These are phyloP conservation scores for Pangasius sanitwongsei DNA, from an alignment of 2,797 vertebrate species.

Conservation along the genomic window DNA sequence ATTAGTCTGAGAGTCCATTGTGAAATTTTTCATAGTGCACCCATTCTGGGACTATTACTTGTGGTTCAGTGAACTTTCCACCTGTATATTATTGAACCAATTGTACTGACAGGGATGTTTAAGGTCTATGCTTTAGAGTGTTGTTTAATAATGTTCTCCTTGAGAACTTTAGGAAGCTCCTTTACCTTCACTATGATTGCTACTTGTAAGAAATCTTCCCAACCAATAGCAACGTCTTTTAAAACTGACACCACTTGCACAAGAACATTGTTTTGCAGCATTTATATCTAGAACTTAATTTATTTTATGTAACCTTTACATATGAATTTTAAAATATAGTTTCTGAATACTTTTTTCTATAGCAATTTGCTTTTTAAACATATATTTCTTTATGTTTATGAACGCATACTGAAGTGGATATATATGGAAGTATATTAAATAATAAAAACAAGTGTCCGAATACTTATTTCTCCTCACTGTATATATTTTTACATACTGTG, in stretches of 20 bases:
- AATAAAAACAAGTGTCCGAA: neutral
- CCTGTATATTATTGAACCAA: neutral
- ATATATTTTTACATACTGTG: neutral
- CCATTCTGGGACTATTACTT: neutral
- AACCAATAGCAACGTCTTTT: neutral
- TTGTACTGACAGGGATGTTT: neutral
- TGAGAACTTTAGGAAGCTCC: neutral
- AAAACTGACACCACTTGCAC: no score
- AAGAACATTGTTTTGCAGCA: neutral
- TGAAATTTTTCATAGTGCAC: neutral
- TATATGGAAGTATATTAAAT: neutral
- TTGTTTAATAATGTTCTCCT: neutral
- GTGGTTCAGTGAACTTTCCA: neutral
- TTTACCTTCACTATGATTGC: neutral
- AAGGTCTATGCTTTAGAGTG: neutral
- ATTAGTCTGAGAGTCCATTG: neutral
- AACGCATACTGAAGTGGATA: neutral
- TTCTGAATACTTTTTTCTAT: no score
- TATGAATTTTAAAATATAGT: no score
- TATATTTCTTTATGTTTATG: no score
- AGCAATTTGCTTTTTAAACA: neutral
- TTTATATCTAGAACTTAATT: no score
- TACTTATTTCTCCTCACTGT: neutral
- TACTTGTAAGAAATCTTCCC: neutral
- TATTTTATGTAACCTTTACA: no score